A percentile compares a stretch with the other conserved stretches of the same genome.
Conservation (phyloP, 2,888 invertebrate genomes). For the Melinaea menophilus region DNA sequence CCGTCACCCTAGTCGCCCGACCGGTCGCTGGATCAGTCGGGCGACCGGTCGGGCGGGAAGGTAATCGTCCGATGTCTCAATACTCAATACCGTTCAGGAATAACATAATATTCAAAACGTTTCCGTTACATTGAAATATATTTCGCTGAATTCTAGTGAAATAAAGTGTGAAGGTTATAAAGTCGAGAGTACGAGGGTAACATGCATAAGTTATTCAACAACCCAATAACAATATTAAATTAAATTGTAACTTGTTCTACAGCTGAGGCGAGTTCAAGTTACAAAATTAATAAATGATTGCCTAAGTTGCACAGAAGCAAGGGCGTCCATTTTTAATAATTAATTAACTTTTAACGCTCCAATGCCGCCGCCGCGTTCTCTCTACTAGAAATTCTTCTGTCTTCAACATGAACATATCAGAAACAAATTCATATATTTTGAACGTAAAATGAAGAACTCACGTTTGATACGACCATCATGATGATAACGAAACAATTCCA, state of each 20-base stretch:
- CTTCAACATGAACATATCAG: too few relatives aligned
- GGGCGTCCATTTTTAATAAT: constrained; percentile 7
- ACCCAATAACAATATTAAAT: too few relatives aligned
- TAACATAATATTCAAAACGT: constrained; percentile 22
- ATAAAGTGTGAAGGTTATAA: background rate
- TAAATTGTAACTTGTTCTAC: background rate
- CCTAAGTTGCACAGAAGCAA: background rate
- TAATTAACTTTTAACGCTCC: constrained; percentile 11
- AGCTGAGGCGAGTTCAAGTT: too few relatives aligned
- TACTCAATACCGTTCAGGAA: constrained; percentile 18
- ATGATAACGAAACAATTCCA: too few relatives aligned
- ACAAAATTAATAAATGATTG: background rate
- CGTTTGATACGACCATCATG: too few relatives aligned
- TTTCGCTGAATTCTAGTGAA: background rate
- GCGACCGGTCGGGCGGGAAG: constrained; percentile 20
- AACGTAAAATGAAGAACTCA: background rate
- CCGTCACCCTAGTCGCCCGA: constrained; percentile 40
- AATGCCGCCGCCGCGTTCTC: background rate
- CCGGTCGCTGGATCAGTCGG: constrained; percentile 32
- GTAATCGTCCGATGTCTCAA: constrained; percentile 11
- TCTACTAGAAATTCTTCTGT: constrained; percentile 1
- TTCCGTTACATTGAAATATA: constrained; percentile 14
- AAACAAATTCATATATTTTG: too few relatives aligned
- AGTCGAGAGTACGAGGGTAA: background rate
- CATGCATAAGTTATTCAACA: background rate